phyloP scores from a whole-genome alignment of 2,888 invertebrate species.

The Harpalus rufipes region DNA sequence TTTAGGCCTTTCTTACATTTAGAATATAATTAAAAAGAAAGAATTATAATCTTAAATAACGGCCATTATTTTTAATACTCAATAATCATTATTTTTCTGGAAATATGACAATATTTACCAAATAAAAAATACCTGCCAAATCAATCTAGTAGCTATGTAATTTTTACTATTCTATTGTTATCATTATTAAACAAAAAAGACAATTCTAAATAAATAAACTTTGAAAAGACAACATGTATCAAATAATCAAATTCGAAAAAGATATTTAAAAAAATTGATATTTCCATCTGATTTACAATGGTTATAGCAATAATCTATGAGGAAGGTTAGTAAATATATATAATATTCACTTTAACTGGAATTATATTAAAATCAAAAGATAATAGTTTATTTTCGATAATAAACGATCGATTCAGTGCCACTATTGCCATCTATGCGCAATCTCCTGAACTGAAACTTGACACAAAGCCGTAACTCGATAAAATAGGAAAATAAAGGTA shows the following conservation, averaged over 20 bases:
- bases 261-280: conserved; percentile 18
- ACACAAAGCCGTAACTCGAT: conserved; percentile 44
- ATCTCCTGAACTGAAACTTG: background rate
- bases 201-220: conserved; percentile 22
- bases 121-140: too few relatives aligned
- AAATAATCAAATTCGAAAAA: conserved; percentile 38
- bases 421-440: conserved; percentile 28
- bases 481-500: conserved; percentile 61
- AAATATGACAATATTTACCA: too few relatives aligned
- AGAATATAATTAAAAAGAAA: background rate
- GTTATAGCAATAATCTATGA: conserved; percentile 25
- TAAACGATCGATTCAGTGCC: background rate
- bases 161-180: background rate
- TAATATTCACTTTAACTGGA: background rate
- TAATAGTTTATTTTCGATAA: background rate
- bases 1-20: background rate
- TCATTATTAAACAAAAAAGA: background rate
- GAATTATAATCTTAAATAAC: background rate
- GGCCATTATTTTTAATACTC: background rate
- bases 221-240: conserved; percentile 22
- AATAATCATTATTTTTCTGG: background rate
- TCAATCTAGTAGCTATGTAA: background rate
- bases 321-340: conserved; percentile 1
- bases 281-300: background rate
- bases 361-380: background rate